Percentiles rank a stretch among this genome's conserved stretches.
These are phyloP conservation scores for Brachymystax lenok DNA, from an alignment of 2,797 vertebrate genomes.

Conservation along the genomic window DNA sequence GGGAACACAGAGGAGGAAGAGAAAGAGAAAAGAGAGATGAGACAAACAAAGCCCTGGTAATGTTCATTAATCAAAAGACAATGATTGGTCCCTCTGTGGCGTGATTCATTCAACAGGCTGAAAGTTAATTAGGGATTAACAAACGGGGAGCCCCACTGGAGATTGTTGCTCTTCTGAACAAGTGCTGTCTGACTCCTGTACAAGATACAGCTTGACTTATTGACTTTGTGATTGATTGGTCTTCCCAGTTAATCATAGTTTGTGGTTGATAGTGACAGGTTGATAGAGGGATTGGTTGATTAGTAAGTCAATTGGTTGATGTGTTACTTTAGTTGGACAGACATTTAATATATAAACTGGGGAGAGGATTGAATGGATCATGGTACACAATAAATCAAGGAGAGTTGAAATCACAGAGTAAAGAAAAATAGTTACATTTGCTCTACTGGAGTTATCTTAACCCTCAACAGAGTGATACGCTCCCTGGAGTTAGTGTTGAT, in stretches of 20 bases:
- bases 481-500: too few species aligned
- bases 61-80: conserved; percentile 71
- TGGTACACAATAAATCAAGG: too few species aligned
- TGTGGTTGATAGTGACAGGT: neutral
- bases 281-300: neutral
- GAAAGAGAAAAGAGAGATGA: neutral
- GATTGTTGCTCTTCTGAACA: conserved; percentile 32
- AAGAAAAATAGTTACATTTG: too few species aligned
- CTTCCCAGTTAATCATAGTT: neutral
- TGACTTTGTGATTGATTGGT: neutral
- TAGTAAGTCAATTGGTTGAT: neutral
- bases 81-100: conserved; percentile 56
- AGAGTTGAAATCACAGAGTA: too few species aligned
- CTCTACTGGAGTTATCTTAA: too few species aligned
- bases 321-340: neutral
- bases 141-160: conserved; percentile 35
- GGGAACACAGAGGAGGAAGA: conserved; percentile 39
- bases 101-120: conserved; percentile 44
- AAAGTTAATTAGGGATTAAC: conserved; percentile 49
- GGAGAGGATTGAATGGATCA: neutral
- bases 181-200: conserved; percentile 42
- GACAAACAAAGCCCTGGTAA: conserved; percentile 28
- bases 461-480: too few species aligned
- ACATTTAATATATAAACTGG: neutral
- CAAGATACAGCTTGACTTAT: conserved; percentile 1